Evolutionary conservation across 2,888 invertebrate species (phyloP).

Genomic region (Matsumyia berberina): DNA sequence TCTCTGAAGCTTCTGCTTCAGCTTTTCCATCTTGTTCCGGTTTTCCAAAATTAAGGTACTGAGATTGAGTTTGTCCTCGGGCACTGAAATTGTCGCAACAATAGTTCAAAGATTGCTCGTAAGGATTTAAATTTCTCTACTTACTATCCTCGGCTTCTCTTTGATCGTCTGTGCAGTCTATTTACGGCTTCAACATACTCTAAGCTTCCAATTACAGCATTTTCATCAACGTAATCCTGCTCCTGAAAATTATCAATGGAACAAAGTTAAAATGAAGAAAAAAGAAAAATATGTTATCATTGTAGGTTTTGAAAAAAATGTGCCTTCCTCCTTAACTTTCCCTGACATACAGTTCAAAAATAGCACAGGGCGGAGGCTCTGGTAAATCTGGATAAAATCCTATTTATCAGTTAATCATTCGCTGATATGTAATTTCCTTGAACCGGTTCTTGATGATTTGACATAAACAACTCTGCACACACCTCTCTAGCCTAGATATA

Average conservation of each 20-base stretch:
- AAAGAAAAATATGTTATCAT: background rate
- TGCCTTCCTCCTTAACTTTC: too few species aligned
- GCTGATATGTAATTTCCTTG: too few species aligned
- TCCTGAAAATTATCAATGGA: constrained; percentile 55
- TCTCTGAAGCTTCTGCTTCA: constrained; percentile 90
- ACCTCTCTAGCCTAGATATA: too few species aligned
- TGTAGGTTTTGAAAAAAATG: too few species aligned
- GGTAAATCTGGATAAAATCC: too few species aligned
- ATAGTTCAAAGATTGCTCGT: background rate
- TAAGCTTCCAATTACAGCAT: constrained; percentile 76
- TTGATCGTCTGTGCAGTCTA: constrained; percentile 78
- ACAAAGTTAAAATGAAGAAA: too few species aligned
- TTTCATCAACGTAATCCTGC: constrained; percentile 74
- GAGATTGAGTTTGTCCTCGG: constrained; percentile 93
- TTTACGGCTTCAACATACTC: constrained; percentile 77
- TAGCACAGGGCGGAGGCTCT: too few species aligned
- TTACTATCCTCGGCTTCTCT: constrained; percentile 83
- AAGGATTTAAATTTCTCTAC: constrained; percentile 68
- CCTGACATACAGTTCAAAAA: too few species aligned
- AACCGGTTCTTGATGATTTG: too few species aligned
- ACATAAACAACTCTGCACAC: too few species aligned
- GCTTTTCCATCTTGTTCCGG: constrained; percentile 89
- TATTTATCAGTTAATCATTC: too few species aligned
- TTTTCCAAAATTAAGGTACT: constrained; percentile 90
- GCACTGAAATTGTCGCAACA: constrained; percentile 77